Evolutionary conservation across 2,888 invertebrate species (phyloP), one percentile per base, ranked within the genome.

Genomic region (Stegana nigrithorax): DNA sequence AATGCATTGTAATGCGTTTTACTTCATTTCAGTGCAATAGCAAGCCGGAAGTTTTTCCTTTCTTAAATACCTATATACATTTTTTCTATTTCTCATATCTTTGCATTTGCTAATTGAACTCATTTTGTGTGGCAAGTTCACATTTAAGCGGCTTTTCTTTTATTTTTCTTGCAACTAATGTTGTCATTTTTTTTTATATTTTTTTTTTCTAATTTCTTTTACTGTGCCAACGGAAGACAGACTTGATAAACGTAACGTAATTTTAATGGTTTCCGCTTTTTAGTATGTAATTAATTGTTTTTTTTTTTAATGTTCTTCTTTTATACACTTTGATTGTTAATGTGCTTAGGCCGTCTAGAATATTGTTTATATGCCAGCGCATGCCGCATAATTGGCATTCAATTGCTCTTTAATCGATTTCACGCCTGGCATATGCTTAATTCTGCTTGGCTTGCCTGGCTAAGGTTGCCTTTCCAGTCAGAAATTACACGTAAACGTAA

Each of bases 231-330:
- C n/a, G n/a, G n/a, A n/a, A n/a, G n/a, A n/a, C n/a, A n/a, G n/a
- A n/a, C n/a, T n/a, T n/a, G n/a, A n/a, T n/a, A n/a, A n/a, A n/a
- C n/a, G n/a, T n/a, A n/a, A 62, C 75, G 67, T 53, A 61, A 72
- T 73, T 75, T 75, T 75, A 75, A 75, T 75, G 72, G 73, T 79
- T 75, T 75, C 75, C 75, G 80, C 78, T 78, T 68, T 62, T 73
- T 73, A 77, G 69, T 65, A 68, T 67, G 71, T 79, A 77, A 73
- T 73, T 77, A 77, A 79, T 79, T 75, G 75, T 72, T 21, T 23
- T 39, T 39, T 17, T 39, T 5, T 39, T 39, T 39, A 10, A n/a
- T 14, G n/a, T 39, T 3, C 10, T 36, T 36, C 10, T 36, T 8
- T 36, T 36, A n/a, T n/a, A n/a, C n/a, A n/a, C n/a, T n/a, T n/a